phyloP scores from a whole-genome alignment of 2,888 invertebrate species.

The Drosophila robusta region DNA sequence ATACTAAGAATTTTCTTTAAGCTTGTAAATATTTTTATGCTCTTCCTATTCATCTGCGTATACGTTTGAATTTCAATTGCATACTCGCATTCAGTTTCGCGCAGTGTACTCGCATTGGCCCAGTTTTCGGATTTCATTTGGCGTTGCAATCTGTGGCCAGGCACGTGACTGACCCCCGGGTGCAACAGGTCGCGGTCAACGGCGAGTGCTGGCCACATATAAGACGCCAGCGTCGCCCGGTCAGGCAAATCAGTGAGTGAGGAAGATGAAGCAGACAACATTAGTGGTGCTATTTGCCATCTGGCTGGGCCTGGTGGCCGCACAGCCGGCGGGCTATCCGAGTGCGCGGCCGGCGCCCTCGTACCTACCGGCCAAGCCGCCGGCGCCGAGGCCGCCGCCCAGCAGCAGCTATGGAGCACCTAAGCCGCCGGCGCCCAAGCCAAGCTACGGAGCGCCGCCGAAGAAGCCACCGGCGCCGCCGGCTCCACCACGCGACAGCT shows the following conservation, averaged over 20 bases:
- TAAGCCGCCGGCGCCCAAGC: conserved; percentile 29
- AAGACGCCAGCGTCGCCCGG: conserved; percentile 29
- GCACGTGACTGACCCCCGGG: conserved; percentile 59
- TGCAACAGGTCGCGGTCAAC: conserved; percentile 60
- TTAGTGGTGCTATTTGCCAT: conserved; percentile 28
- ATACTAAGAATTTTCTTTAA: no score
- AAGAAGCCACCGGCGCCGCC: conserved; percentile 27
- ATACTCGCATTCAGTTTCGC: conserved; percentile 4
- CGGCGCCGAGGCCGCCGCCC: conserved; percentile 32
- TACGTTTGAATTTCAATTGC: no score
- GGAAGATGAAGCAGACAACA: conserved; percentile 51
- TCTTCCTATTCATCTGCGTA: no score
- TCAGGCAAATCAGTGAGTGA: conserved; percentile 28
- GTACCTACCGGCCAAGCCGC: conserved; percentile 52
- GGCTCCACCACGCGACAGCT: conserved; percentile 35
- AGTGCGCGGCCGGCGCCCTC: conserved; percentile 53
- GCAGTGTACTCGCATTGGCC: conserved; percentile 65
- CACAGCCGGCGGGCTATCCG: conserved; percentile 76
- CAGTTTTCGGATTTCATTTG: conserved; percentile 45
- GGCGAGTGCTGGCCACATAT: conserved; percentile 51
- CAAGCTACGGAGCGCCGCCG: conserved; percentile 56
- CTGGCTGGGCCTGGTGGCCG: conserved; percentile 23
- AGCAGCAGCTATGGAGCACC: conserved; percentile 49
- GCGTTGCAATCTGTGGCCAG: conserved; percentile 35
- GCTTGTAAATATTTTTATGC: no score